Base-by-base conservation (phyloP, 2,113 vertebrate genomes). In the Ciconia stormi region DNA sequence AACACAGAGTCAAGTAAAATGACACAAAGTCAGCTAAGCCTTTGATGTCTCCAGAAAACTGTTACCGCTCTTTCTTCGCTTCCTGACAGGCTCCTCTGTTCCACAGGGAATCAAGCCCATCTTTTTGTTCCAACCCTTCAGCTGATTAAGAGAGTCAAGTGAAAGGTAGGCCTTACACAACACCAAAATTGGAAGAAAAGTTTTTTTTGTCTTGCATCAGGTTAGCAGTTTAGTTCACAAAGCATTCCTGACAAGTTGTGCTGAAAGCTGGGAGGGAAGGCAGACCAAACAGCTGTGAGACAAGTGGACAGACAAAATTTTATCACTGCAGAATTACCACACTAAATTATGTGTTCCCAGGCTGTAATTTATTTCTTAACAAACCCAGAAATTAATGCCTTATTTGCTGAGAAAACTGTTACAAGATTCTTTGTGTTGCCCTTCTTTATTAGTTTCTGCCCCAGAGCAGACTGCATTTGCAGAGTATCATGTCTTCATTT, bases 1-100 rank as follows among this genome's bases (percentile, higher is more conserved):
- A 58, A 14, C 29, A 50, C 2, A 40, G 14, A 38, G 13, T 27
- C 36, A 74, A 2, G 3, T 42, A 59, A 80, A 0, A 0, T 7
- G 4, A 38, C 9, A 50, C 9, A 49, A 55, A 21, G 15, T 73
- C 36, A 84, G 12, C 1, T 66, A 58, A 77, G 83, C 4, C 1
- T 72, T 22, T 52, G 9, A 16, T 20, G 14, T n/a, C 30, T 72
- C n/a, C 17, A 50, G 18, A 16, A 58, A 82, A 34, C 1, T 15
- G 11, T 34, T 12, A 42, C 3, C 2, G 3, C 13, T 55, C 2
- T 59, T 65, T 76, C 26, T 81, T 65, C 23, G 19, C 2, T 81
- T 93, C 11, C 18, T 36, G 17, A 11, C 0, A 18, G 9, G 2
- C 2, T 65, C 7, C 22, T 78, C 11, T 58, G 4, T 82, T 94